Base-by-base conservation (phyloP, 2,113 vertebrate species). In the Pampusana beccarii region DNA sequence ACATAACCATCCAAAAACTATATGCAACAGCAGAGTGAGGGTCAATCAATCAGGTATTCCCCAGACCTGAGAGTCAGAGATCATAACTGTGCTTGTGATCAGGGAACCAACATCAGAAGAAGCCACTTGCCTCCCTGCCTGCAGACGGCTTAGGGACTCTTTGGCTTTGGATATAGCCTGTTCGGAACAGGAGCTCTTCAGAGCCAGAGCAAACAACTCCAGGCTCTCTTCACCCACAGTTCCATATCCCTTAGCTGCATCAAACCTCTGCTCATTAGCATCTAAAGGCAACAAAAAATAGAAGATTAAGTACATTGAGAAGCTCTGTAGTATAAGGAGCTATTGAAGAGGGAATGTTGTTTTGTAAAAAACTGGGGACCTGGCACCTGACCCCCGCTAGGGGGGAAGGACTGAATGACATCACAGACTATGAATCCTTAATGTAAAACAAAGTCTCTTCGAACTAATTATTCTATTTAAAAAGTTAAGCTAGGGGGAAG, bases 171-270 rank as follows among this genome's bases (percentile, higher is more conserved):
- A 73, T n/a, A 61, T 0, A 21, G 58, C 19, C 9, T 50, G 34
- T 20, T 77, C 29, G 20, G 34, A 85, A 64, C 0, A 1, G 31
- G 25, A 78, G 25, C 58, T 70, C 58, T 46, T 62, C 16, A 64
- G 38, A 78, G 13, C 12, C 1, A 1, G 11, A 79, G 15, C 21
- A 79, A 71, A 24, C n/a, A 88, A 21, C 46, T 58, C 9, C 73
- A 62, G 13, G 19, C 20, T 65, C 44, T 28, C 7, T 15, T 54
- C 16, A 46, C 5, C 13, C 0, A 0, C n/a, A 75, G 40, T 36
- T 42, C 34, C 0, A 0, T 21, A 28, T 19, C 18, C 34, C 19
- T 71, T 61, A 48, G 29, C 15, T 79, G 56, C 11, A 62, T 36
- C 61, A 65, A 82, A 77, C 15, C 25, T 58, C 34, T 64, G 16